Evolutionary conservation across 2,113 vertebrate species (phyloP), one percentile per base, ranked within the genome.

Genomic region (Halcyon senegalensis): DNA sequence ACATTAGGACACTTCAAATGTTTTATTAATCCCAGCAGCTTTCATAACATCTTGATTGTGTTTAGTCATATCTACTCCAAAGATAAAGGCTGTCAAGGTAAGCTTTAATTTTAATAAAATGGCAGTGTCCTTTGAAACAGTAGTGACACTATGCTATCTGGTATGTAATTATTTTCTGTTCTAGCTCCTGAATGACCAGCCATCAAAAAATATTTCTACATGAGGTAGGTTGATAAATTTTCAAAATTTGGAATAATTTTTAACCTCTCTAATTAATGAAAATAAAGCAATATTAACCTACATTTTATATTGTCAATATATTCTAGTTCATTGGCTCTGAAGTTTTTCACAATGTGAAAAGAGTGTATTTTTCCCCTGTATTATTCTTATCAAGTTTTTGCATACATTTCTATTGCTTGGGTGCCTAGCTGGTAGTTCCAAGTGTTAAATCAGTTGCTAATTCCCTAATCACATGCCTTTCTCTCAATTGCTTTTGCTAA

Each of bases 401-500:
- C 16, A n/a, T 62, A 68, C 5, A 37, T 84, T 69, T 55, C 59
- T 75, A n/a, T 43, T 59, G 56, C 70, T 91, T 88, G 93, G 69
- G 58, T 90, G 68, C n/a, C 41, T 75, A 39, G 41, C 50, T 84
- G 23, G 43, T 94, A 77, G 46, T n/a, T 95, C 39, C 33, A 84
- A 91, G 76, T 72, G 75, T 66, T 94, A 90, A 94, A 92, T 89
- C 67, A 92, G 74, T 83, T 89, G 50, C 60, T 90, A 93, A 97
- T 94, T 97, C 91, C 78, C 93, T 94, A 94, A 94, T 96, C 93
- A 89, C 85, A 94, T 62, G 77, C 66, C 77, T 96, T 85, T 89
- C 80, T 84, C 48, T 80, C 95, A 94, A 95, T 86, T 21, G 6
- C 68, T 94, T 91, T 93, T 84, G 68, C 83, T 93, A 95, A 96